Evolutionary conservation across 1,140 invertebrate genomes (phyloP), one percentile per base, ranked within the genome.

Genomic region (Lordiphosa clarofinis): DNA sequence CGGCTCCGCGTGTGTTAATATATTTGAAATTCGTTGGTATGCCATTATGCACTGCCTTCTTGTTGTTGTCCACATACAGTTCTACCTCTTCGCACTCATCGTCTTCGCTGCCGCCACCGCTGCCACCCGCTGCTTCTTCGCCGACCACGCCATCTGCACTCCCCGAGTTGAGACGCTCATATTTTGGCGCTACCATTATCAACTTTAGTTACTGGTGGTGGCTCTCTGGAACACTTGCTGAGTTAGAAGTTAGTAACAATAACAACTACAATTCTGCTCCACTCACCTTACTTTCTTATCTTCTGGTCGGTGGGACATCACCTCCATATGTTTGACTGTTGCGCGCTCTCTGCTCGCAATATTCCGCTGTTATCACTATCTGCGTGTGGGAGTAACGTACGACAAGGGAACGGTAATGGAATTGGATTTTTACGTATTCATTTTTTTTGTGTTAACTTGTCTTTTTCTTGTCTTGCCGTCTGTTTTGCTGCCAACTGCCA

Each of bases 171-270:
- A 81, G 67, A 10, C 76, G 79, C 49, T 84, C 73, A 65, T 84
- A 84, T 40, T 71, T 84, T n/a, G 78, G 64, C 1, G 61, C 68
- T 49, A 82, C 78, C 76, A 84, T 82, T 84, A 59, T 79, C 67
- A 24, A 24, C 19, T 19, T 19, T 19, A 5, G 21, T 24, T 24
- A 24, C 56, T 24, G 35, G 15, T 28, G 42, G 39, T 59, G 31
- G 58, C 43, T 53, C 48, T 71, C 33, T 42, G 39, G 39, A 46
- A 12, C 12, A 46, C 7, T 33, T 46, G 43, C 43, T 46, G 43
- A 46, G 43, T 46, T 46, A 11, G 64, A 65, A 55, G 66, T 59
- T 50, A 21, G 15, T 43, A 43, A 7, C 42, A 43, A 28, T 21
- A 39, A 7, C 37, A 31, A 44, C n/a, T 13, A 28, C 24, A 11